Percentiles rank a stretch among this genome's conserved stretches.
These are phyloP conservation scores for Rhagophthalmus giganteus DNA, from an alignment of 2,888 invertebrate species.

Conservation along the genomic window DNA sequence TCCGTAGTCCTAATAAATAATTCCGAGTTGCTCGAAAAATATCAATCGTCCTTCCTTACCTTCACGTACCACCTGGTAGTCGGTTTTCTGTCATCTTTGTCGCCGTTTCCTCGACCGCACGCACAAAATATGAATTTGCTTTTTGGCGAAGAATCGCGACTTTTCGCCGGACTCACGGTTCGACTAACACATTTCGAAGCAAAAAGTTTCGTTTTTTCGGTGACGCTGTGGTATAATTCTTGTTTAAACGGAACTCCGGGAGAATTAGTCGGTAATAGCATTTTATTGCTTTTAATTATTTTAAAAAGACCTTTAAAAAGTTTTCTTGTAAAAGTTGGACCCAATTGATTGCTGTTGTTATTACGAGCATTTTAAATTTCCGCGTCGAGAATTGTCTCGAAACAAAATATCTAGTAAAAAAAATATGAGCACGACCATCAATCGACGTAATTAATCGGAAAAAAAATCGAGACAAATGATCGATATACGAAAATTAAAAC, in stretches of 20 bases:
- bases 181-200: slow-evolving; percentile 46
- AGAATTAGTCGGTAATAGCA: slow-evolving; percentile 49
- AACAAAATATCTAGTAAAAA: too few relatives aligned
- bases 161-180: slow-evolving; percentile 38
- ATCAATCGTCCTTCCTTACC: slow-evolving; percentile 59
- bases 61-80: slow-evolving; percentile 72
- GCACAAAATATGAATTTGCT: slow-evolving; percentile 51
- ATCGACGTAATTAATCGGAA: neutral
- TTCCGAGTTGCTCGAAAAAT: slow-evolving; percentile 12
- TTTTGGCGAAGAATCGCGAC: slow-evolving; percentile 39
- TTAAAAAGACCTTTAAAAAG: too few relatives aligned
- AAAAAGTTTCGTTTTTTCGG: slow-evolving; percentile 49
- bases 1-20: slow-evolving; percentile 7
- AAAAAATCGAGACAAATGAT: slow-evolving; percentile 4
- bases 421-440: neutral
- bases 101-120: slow-evolving; percentile 52
- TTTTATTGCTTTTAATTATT: too few relatives aligned
- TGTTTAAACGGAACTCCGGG: slow-evolving; percentile 47
- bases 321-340: slow-evolving; percentile 16
- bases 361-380: too few relatives aligned
- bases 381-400: too few relatives aligned
- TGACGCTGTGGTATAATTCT: slow-evolving; percentile 47
- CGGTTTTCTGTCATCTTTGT: slow-evolving; percentile 52
- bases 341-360: slow-evolving; percentile 3
- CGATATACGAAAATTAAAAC: slow-evolving; percentile 2